Base-by-base conservation (phyloP, 2,888 invertebrate genomes). In the Lypha dubia region DNA sequence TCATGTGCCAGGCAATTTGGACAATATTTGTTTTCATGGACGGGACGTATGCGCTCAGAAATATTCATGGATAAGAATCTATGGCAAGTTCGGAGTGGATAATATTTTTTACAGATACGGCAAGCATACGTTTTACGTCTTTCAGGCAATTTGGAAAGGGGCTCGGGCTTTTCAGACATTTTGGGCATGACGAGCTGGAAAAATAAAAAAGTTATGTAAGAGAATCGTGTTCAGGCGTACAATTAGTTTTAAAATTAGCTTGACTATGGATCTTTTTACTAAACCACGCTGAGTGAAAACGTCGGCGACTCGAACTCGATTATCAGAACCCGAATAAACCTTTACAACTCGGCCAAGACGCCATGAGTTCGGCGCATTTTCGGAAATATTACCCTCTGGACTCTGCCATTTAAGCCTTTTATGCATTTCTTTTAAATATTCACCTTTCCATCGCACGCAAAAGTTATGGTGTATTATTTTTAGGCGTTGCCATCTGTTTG, bases 11-110 rank as follows among this genome's bases (percentile, higher is more conserved):
- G 41, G 28, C 62, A 51, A 6, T 75, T 75, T 6, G n/a, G 11
- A 11, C 62, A 75, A 24, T 75, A 75, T 44, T 75, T 46, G n/a
- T 65, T 41, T 0, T 38, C 24, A 6, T 56, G 75, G 13, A 75
- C 65, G 9, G 32, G 32, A 17, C 41, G 35, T 5, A 58, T 22
- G 6, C 67, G 67, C 4, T 75, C 56, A 13, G 53, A 9, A 2
- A 46, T 46, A 7, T 46, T 17, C 17, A 46, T 46, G 17, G 17
- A n/a, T 4, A 44, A 6, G 6, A 44, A 44, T 44, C 9, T 44
- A 46, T 46, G n/a, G 46, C n/a, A 46, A 17, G 17, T 17, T 17
- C n/a, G 44, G n/a, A 44, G 44, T 15, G 46, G 46, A 17, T 17
- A 6, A 17, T 46, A 17, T 8, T 46, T 46, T 17, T 17, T 46